Base-by-base conservation (phyloP, 2,113 vertebrate species). In the Otus sunia region DNA sequence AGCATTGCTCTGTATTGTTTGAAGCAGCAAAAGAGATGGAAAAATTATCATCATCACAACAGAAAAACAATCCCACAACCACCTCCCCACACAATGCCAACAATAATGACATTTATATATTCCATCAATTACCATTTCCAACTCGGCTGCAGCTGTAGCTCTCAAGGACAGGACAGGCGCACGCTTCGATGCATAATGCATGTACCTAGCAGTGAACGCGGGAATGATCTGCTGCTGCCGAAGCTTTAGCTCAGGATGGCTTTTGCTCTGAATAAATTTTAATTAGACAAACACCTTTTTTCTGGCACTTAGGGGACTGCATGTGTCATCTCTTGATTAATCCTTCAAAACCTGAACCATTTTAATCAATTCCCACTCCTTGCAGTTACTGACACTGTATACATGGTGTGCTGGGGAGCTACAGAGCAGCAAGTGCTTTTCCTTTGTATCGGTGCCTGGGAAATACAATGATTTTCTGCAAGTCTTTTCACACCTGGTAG, bases 241-340 rank as follows among this genome's bases (percentile, higher is more conserved):
- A 45, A 89, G 90, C 78, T 72, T 86, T 84, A 88, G 62, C 80
- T 94, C 39, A 3, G 87, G 77, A 29, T 56, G 69, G 76, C 80
- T 96, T 96, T 91, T 81, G 91, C 95, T 96, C 94, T 86, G 94
- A 97, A 95, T 93, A 97, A 34, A 97, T 94, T 96, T 95, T 94
- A 95, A 96, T 97, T 96, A 97, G 95, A 91, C 77, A 95, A 96
- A 96, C 94, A 94, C 89, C 72, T 96, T 96, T 94, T 88, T 94
- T 84, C 78, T 90, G 85, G 91, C 88, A 93, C 91, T 95, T 85
- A 53, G 45, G 91, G 88, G 89, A 92, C 91, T 64, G 89, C 78
- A 71, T 58, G 84, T 96, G 94, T 95, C 94, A 97, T 75, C 86
- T 81, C 91, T 77, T 96, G 97, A 97, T 97, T 97, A 97, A 94